Conservation (phyloP, 2,113 vertebrate species). For the Grammomys surdaster region DNA sequence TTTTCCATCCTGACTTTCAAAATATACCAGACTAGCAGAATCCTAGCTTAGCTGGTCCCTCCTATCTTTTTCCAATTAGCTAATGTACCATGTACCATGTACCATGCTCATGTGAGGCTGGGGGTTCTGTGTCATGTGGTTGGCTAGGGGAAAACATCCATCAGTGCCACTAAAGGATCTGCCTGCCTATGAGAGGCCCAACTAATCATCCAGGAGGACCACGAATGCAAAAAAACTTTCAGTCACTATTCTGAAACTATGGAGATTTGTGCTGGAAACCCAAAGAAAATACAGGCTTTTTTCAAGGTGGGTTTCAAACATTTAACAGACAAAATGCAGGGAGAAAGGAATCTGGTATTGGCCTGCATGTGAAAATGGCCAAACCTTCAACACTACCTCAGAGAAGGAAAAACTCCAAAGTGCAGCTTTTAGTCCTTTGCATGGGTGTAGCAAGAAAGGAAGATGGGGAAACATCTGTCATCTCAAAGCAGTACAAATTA, state of each 20-base stretch:
- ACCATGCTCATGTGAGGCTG: rapidly evolving
- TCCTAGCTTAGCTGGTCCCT: background rate
- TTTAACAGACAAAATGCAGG: background rate
- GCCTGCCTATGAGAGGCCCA: background rate
- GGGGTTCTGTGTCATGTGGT: slow-evolving; percentile 56
- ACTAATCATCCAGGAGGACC: background rate
- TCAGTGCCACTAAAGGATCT: rapidly evolving
- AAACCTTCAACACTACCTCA: background rate
- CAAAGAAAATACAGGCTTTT: rapidly evolving
- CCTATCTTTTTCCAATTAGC: slow-evolving; percentile 15
- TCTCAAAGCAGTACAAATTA: background rate
- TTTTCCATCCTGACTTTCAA: background rate
- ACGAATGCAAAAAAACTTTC: background rate
- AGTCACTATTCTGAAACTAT: rapidly evolving
- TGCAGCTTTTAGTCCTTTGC: no score
- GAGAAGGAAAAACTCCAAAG: background rate
- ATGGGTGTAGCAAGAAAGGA: background rate
- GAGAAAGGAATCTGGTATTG: background rate
- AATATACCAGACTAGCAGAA: background rate
- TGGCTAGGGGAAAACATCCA: background rate
- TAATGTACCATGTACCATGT: background rate
- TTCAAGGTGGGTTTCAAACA: background rate
- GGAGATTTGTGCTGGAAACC: slow-evolving; percentile 33
- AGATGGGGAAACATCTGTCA: background rate
- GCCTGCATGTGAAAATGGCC: background rate